Conservation (phyloP, 1,140 invertebrate species). For the Argopecten irradians region DNA sequence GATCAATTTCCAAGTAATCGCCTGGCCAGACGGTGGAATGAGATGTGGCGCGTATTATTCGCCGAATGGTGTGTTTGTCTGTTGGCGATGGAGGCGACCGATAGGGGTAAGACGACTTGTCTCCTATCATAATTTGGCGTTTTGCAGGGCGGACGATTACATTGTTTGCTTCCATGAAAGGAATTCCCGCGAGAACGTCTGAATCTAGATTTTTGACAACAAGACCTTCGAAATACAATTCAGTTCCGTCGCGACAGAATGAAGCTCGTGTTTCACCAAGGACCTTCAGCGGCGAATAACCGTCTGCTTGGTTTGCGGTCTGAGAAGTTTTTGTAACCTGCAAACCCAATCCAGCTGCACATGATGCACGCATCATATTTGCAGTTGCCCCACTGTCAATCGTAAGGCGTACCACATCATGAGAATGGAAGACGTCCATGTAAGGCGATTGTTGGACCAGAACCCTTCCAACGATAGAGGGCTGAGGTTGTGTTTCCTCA, state of each 20-base stretch:
- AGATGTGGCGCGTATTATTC: neutral
- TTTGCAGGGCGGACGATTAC: neutral
- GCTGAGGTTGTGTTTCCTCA: no score
- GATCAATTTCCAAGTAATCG: no score
- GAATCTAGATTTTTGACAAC: slow-evolving; percentile 45
- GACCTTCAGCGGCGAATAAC: slow-evolving; percentile 34
- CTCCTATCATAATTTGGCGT: slow-evolving; percentile 4
- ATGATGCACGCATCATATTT: no score
- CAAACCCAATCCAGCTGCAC: no score
- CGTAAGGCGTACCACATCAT: no score
- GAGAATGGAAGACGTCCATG: no score
- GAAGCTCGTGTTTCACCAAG: slow-evolving; percentile 32
- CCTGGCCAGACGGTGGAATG: no score
- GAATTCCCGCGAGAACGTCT: slow-evolving; percentile 36
- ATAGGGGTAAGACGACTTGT: neutral
- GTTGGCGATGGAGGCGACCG: neutral
- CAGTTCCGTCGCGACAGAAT: neutral
- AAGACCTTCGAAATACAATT: slow-evolving; percentile 37
- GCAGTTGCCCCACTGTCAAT: no score
- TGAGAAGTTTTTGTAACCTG: no score
- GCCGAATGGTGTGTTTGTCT: neutral
- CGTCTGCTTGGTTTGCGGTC: slow-evolving; percentile 52
- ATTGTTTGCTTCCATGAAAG: slow-evolving; percentile 31
- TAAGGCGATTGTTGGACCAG: no score
- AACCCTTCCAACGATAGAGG: no score